These are phyloP conservation scores for Cynopterus brachyotis DNA, from an alignment of 2,113 vertebrate species.

Conservation along the genomic window DNA sequence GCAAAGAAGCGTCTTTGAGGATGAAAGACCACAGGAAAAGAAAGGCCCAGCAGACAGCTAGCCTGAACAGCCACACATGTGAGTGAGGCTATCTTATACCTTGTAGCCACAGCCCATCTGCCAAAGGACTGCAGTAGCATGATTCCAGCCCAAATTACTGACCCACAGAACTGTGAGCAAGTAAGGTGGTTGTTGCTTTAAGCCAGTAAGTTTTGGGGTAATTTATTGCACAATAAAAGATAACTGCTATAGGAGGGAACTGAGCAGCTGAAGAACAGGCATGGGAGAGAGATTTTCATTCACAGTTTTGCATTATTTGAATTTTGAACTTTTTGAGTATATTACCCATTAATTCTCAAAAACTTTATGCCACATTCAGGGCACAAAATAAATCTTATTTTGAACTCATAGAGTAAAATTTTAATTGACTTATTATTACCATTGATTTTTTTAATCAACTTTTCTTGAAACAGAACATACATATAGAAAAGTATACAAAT, in stretches of 20 bases:
- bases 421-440: neutral
- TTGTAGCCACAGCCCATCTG: neutral
- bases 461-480: neutral
- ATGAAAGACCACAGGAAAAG: neutral
- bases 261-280: neutral
- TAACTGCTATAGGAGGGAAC: neutral
- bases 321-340: neutral
- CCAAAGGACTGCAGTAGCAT: neutral
- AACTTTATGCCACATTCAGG: neutral
- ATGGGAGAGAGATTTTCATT: neutral
- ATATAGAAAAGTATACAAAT: neutral
- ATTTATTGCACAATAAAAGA: neutral
- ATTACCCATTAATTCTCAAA: neutral
- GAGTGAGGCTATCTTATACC: neutral
- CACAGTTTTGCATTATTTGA: neutral
- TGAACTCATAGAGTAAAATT: neutral
- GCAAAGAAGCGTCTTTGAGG: neutral
- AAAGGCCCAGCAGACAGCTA: neutral
- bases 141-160: neutral
- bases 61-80: neutral
- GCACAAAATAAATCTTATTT: neutral
- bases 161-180: neutral
- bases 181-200: neutral
- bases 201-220: neutral
- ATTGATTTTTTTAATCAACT: neutral